Evolutionary conservation across 2,888 invertebrate species (phyloP).

Genomic region (Pteria penguin): DNA sequence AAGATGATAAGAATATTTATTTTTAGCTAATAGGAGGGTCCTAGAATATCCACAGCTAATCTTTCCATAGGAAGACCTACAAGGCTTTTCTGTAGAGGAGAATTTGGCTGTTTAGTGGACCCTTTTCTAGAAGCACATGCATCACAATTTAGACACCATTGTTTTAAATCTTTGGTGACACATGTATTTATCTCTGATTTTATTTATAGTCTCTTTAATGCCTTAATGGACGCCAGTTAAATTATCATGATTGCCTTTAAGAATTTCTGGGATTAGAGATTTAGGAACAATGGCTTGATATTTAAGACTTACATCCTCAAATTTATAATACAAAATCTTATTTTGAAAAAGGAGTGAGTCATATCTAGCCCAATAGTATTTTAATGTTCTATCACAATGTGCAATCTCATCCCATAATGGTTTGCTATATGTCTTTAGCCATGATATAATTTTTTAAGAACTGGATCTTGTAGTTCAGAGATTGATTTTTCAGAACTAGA

Average conservation of each 20-base stretch:
- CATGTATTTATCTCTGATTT: conserved; percentile 4
- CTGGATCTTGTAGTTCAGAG: neutral
- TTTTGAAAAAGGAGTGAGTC: neutral
- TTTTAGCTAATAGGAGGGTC: conserved; percentile 23
- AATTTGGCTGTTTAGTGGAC: neutral
- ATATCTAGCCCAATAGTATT: neutral
- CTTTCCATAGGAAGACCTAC: conserved; percentile 29
- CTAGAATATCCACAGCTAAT: conserved; percentile 37
- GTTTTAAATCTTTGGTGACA: conserved; percentile 1
- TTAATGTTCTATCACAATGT: neutral
- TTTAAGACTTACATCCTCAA: neutral
- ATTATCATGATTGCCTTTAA: neutral
- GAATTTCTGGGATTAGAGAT: neutral
- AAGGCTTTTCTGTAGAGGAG: neutral
- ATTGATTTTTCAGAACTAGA: neutral
- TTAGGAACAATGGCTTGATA: conserved; percentile 16
- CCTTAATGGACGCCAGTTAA: conserved; percentile 7
- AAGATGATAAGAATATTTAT: conserved; percentile 31
- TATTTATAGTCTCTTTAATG: conserved; percentile 5
- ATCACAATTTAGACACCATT: neutral
- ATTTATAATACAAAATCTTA: neutral
- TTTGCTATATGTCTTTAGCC: neutral
- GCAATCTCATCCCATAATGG: neutral
- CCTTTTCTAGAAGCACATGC: conserved; percentile 1
- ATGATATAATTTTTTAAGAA: neutral